Conservation (phyloP, 2,888 invertebrate species). For the Eugnorisma glareosa region DNA sequence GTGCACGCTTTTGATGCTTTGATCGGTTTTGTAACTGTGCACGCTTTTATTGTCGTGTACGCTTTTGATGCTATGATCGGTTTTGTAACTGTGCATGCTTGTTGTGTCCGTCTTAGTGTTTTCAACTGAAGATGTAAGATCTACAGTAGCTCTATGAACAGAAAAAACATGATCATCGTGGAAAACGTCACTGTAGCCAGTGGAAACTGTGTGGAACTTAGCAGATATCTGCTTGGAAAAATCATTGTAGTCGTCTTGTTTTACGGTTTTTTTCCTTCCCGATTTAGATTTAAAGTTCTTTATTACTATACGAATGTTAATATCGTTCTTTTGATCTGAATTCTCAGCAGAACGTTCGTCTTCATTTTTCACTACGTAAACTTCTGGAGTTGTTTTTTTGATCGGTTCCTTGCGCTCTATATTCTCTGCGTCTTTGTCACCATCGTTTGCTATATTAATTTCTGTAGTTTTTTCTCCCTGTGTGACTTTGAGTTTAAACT, state of each 20-base stretch:
- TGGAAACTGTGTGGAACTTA: constrained; percentile 82
- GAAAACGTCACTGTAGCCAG: constrained; percentile 75
- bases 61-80: neutral
- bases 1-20: neutral
- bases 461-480: constrained; percentile 78
- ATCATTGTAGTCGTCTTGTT: constrained; percentile 55
- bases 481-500: constrained; percentile 79
- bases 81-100: constrained; percentile 13
- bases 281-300: constrained; percentile 76
- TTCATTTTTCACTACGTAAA: constrained; percentile 73
- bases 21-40: constrained; percentile 37
- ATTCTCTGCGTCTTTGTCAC: constrained; percentile 52
- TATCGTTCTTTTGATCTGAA: constrained; percentile 75
- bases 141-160: constrained; percentile 75
- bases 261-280: constrained; percentile 52
- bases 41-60: neutral
- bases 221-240: constrained; percentile 78
- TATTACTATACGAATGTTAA: constrained; percentile 82
- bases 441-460: constrained; percentile 73
- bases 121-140: constrained; percentile 72
- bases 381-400: constrained; percentile 69
- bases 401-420: constrained; percentile 42
- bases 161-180: constrained; percentile 73
- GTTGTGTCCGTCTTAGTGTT: constrained; percentile 53
- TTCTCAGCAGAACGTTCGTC: constrained; percentile 60